Evolutionary conservation across 2,113 vertebrate species (phyloP), one percentile per base, ranked within the genome.

Genomic region (Brachionichthys hirsutus): DNA sequence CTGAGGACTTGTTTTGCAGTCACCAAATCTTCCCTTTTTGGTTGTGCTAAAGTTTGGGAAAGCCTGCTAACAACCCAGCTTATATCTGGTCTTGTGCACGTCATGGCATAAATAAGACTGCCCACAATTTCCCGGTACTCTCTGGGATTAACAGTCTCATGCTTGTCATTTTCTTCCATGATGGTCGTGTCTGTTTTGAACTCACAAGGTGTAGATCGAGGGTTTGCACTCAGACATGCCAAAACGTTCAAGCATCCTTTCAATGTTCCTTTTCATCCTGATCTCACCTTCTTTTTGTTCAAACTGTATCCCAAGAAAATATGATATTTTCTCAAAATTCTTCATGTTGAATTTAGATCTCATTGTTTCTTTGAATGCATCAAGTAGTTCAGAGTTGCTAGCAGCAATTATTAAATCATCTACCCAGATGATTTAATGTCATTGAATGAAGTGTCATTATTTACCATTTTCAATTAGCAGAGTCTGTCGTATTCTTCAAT

Each of bases 401-500:
- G 62, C 67, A 40, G 75, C 59, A 55, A 69, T 75, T 13, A 78
- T 64, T 14, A 78, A 34, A 18, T 82, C 57, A 71, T 76, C 70
- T 14, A 80, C 73, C 58, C 34, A 4, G 4, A 6, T 4, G 34
- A 35, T 9, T 6, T 35, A 4, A 35, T 9, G 9, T 35, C 34
- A 35, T 9, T 35, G 9, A 35, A 4, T 35, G 34, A 35, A 35
- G 4, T 9, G 9, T 35, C 34, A 35, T 35, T 35, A 35, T 35
- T 35, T 35, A 35, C 34, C 34, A 35, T 35, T 35, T 35, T 35
- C 34, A 35, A 9, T 6, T 35, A 35, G 34, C 9, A 35, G 34
- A 35, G 34, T 35, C 34, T 35, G 5, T 35, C 34, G 9, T 35
- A 9, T 9, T 35, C 34, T 9, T 35, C 34, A 35, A 35, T 35